A percentile compares a stretch with the other conserved stretches of the same genome.
Conservation (phyloP, 2,888 invertebrate genomes). For the Hofmannophila pseudospretella region DNA sequence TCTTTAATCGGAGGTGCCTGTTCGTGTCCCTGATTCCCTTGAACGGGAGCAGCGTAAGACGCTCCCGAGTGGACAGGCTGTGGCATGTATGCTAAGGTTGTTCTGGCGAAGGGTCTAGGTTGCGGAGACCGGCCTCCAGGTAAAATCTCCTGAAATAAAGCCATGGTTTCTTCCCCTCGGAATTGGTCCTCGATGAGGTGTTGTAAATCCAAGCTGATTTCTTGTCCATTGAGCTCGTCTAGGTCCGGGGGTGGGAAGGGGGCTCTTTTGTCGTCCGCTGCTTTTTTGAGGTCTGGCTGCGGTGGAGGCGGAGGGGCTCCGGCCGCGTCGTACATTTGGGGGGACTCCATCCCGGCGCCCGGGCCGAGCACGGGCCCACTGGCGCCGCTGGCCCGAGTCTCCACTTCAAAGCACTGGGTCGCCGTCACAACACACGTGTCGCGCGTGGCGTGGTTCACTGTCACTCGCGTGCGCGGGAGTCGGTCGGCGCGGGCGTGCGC, state of each 20-base stretch:
- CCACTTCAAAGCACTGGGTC: slow-evolving; percentile 73
- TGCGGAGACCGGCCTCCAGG: slow-evolving; percentile 75
- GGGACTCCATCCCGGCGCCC: slow-evolving; percentile 85
- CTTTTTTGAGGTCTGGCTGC: slow-evolving; percentile 77
- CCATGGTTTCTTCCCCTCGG: slow-evolving; percentile 85
- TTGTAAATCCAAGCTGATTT: slow-evolving; percentile 94
- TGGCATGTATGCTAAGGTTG: slow-evolving; percentile 93
- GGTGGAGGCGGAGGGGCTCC: slow-evolving; percentile 80
- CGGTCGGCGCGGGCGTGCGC: slow-evolving; percentile 51
- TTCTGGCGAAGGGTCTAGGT: slow-evolving; percentile 75
- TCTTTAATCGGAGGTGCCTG: slow-evolving; percentile 88
- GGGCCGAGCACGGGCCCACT: slow-evolving; percentile 66
- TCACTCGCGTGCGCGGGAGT: slow-evolving; percentile 22
- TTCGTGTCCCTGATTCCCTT: slow-evolving; percentile 79
- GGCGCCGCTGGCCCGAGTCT: slow-evolving; percentile 67
- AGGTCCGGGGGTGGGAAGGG: slow-evolving; percentile 89
- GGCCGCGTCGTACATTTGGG: slow-evolving; percentile 91
- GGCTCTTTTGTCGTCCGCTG: slow-evolving; percentile 82
- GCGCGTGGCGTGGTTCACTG: slow-evolving; percentile 25
- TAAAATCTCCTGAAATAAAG: slow-evolving; percentile 90
- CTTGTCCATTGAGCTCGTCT: slow-evolving; percentile 93
- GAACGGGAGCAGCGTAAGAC: slow-evolving; percentile 77
- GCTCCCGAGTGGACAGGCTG: slow-evolving; percentile 92
- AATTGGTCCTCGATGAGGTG: slow-evolving; percentile 96
- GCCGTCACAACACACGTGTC: slow-evolving; percentile 64